Evolutionary conservation across 2,797 vertebrate genomes (phyloP), one percentile per base, ranked within the genome.

Genomic region (Acrossocheilus fasciatus): DNA sequence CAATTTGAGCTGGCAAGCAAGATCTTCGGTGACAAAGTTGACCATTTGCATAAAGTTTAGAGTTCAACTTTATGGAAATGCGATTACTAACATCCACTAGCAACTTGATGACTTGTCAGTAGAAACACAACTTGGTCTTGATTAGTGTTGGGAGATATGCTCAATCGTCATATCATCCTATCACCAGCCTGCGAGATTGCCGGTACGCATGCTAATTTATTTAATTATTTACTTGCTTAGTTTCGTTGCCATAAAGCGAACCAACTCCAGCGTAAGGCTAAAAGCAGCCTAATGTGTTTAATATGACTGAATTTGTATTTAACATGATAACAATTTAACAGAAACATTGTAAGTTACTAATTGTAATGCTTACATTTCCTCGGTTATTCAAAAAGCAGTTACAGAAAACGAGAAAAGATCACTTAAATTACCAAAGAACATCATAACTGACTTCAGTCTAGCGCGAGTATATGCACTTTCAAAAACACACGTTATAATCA

Each of bases 11-110:
- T 45, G 8, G 54, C 57, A 26, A 62, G 12, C 5, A n/a, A 30
- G 14, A 30, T 30, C 6, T 30, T 74, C 9, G 36, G 34, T n/a
- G 18, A 36, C 20, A 59, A 54, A 75, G 26, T 75, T 20, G 9
- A 34, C 15, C 4, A 68, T 68, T 68, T 68, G 66, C 66, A 68
- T 68, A 18, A 68, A 68, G 34, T 68, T 68, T 0, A 20, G 36
- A 59, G 52, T 41, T 78, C 36, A 59, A n/a, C 36, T 78, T 59
- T 17, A 78, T 59, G 52, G 36, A 59, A 57, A 77, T 41, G 12
- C 1, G 8, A 9, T 57, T 59, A 59, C 20, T 2, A n/a, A 59
- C 54, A 57, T 41, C 11, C 23, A 15, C 34, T 15, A n/a, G 6
- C 34, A 77, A 14, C 74, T 57, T 20, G 18, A 50, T 36, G 50